Percentiles rank a stretch among this genome's conserved stretches.
These are phyloP conservation scores for Salticus scenicus DNA, from an alignment of 2,888 invertebrate genomes.

Conservation along the genomic window DNA sequence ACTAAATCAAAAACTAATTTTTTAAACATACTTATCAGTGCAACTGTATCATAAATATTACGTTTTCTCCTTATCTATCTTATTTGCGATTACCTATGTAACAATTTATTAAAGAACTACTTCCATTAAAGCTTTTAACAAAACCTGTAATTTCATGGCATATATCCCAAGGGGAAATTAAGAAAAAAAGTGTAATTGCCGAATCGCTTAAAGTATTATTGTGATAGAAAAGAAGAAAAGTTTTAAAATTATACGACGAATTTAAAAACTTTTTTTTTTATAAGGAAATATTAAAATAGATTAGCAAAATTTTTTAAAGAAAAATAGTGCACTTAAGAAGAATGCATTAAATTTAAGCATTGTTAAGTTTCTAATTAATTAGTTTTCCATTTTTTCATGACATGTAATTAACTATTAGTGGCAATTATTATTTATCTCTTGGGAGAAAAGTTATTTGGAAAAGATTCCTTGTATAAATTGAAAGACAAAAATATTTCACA, in stretches of 20 bases:
- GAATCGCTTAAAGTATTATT: no score
- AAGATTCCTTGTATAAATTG: no score
- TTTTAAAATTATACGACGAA: not conserved
- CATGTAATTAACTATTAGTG: not conserved
- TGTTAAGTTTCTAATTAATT: not conserved
- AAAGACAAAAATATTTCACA: no score
- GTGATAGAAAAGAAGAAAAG: no score
- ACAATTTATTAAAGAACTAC: not conserved
- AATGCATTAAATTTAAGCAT: not conserved
- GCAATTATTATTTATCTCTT: not conserved
- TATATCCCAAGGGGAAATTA: not conserved
- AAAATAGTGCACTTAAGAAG: not conserved
- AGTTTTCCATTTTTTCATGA: not conserved
- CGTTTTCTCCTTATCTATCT: no score
- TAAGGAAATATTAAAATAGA: not conserved
- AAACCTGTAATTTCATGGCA: not conserved
- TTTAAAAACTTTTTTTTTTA: slow-evolving; percentile 3
- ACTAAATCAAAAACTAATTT: no score
- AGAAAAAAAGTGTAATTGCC: not conserved
- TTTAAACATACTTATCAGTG: no score
- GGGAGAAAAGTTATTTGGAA: not conserved
- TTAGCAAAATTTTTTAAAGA: not conserved
- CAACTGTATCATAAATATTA: no score
- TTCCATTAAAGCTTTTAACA: not conserved
- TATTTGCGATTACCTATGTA: no score